phyloP scores from a whole-genome alignment of 2,888 invertebrate species.

The Spilosoma lubricipeda region DNA sequence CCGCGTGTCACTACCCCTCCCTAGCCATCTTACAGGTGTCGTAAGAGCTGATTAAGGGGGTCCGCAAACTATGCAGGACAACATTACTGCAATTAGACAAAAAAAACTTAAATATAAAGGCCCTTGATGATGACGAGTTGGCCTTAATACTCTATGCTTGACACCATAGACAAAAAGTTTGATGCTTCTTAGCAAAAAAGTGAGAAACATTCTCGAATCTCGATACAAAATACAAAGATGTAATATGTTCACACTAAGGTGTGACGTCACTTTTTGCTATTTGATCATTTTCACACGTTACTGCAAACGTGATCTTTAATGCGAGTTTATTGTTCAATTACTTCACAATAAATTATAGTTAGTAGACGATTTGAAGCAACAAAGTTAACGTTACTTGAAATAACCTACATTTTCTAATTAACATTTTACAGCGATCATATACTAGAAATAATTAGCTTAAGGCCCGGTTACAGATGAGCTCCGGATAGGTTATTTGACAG shows the following conservation, averaged over 20 bases:
- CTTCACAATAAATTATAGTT: background rate
- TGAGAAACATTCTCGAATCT: background rate
- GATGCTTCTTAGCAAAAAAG: background rate
- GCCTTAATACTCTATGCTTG: no score
- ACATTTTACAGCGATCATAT: no score
- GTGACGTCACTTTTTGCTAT: background rate
- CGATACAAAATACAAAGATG: background rate
- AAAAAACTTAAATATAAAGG: no score
- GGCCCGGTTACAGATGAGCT: no score
- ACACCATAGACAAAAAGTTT: background rate
- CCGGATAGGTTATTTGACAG: no score
- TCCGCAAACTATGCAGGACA: no score
- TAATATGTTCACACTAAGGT: background rate
- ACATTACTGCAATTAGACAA: no score
- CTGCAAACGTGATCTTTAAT: constrained; percentile 4
- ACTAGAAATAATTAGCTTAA: no score
- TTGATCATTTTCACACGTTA: constrained; percentile 6
- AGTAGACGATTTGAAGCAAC: background rate
- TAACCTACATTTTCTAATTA: background rate
- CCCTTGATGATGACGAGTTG: no score
- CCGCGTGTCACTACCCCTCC: no score
- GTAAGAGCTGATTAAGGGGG: no score
- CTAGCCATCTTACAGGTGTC: no score
- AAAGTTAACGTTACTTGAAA: background rate
- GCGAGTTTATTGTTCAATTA: background rate